Base-by-base conservation (phyloP, 2,888 invertebrate genomes). In the Tachystola acroxantha region DNA sequence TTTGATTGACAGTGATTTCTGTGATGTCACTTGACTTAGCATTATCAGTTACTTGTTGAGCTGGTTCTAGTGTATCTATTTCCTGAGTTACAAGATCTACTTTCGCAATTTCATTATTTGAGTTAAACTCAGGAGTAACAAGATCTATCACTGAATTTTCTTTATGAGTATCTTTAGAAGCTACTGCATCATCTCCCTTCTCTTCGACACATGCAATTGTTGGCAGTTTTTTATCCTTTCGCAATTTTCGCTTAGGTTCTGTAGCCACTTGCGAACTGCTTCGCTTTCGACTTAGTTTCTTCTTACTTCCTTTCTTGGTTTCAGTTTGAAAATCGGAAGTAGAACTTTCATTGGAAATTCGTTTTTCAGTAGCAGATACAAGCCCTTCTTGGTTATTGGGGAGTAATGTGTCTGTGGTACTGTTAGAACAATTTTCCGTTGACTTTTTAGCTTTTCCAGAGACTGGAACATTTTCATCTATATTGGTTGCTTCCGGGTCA, bases 381-480 rank as follows among this genome's bases (percentile, higher is more conserved):
- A 78, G 49, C 24, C 53, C 77, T 59, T 86, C 85, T 50, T 76
- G 85, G 47, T 86, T 86, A 45, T 77, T 80, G 11, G 85, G 85
- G 24, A 85, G 57, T 13, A 66, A 50, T 10, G 73, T 61, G 45
- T 82, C 84, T 33, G 62, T 48, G 19, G 65, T 66, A 2, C 47
- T 57, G 42, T 50, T 68, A 5, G 68, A 62, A 31, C 39, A 45
- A 37, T 56, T 64, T 45, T 64, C 45, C 19, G 40, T 45, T 16
- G 22, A 25, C 14, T 29, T 37, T 25, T 35, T 34, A 19, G 33
- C 13, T 31, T 43, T 48, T 34, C 28, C 35, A 28, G 31, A 32
- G n/a, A n/a, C n/a, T n/a, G n/a, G n/a, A n/a, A n/a, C n/a, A n/a
- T n/a, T n/a, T n/a, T n/a, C n/a, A n/a, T n/a, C n/a, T n/a, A n/a